Evolutionary conservation across 2,888 invertebrate genomes (phyloP).

Genomic region (Thymelicus lineola): DNA sequence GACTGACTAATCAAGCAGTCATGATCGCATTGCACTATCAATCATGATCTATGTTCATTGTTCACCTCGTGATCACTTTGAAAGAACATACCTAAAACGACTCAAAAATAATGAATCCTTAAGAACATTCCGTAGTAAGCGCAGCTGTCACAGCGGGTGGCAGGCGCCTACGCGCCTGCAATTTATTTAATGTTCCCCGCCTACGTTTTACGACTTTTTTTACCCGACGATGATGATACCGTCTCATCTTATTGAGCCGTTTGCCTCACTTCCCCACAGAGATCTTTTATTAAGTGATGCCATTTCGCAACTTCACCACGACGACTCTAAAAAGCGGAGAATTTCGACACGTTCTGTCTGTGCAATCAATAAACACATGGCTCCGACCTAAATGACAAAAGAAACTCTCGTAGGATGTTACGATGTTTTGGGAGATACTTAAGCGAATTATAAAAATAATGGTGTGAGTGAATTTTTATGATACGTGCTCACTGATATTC

Average conservation of each 20-base stretch:
- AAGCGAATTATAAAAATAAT: neutral
- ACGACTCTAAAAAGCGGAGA: constrained; percentile 54
- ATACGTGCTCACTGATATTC: constrained; percentile 2
- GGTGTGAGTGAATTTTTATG: constrained; percentile 5
- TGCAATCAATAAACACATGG: constrained; percentile 50
- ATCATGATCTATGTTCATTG: too few relatives aligned
- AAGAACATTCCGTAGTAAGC: constrained; percentile 15
- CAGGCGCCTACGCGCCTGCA: constrained; percentile 71
- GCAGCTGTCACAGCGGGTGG: constrained; percentile 68
- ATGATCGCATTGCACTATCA: too few relatives aligned
- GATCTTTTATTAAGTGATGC: constrained; percentile 78
- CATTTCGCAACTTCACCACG: constrained; percentile 62
- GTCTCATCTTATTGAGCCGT: constrained; percentile 79
- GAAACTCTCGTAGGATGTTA: constrained; percentile 42
- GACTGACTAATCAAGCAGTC: too few relatives aligned
- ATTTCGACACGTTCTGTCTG: constrained; percentile 49
- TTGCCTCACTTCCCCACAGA: constrained; percentile 70
- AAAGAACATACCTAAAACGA: neutral
- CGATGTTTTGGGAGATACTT: constrained; percentile 29
- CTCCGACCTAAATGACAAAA: constrained; percentile 38
- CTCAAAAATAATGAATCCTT: neutral
- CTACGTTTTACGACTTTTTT: constrained; percentile 72
- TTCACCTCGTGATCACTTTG: too few relatives aligned
- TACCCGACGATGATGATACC: constrained; percentile 68
- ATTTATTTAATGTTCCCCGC: constrained; percentile 79